Conservation (phyloP, 1,140 invertebrate species). For the Riptortus pedestris region DNA sequence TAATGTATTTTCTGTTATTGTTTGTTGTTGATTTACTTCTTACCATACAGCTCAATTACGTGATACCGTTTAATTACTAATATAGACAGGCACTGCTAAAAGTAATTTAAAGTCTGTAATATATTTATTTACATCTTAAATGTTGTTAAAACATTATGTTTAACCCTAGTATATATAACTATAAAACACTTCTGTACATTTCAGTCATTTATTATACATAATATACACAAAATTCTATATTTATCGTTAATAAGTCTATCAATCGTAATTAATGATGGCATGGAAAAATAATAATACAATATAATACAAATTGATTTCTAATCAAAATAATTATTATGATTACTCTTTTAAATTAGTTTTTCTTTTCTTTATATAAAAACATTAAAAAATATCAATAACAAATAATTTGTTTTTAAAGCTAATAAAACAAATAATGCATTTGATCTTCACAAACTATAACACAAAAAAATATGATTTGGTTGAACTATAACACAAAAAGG, state of each 20-base stretch:
- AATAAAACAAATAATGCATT: too few relatives aligned
- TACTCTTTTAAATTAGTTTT: too few relatives aligned
- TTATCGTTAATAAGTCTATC: constrained; percentile 14
- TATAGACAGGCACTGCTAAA: constrained; percentile 19
- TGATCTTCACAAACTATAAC: too few relatives aligned
- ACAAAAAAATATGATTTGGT: too few relatives aligned
- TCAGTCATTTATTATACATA: constrained; percentile 20
- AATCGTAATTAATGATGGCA: constrained; percentile 2
- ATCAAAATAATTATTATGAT: too few relatives aligned
- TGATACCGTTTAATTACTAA: neutral
- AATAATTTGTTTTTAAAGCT: too few relatives aligned
- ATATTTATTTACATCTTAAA: neutral
- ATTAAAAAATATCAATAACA: too few relatives aligned
- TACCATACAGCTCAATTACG: neutral
- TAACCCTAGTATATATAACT: constrained; percentile 8
- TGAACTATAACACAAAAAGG: too few relatives aligned
- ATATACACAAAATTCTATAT: constrained; percentile 7
- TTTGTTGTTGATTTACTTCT: too few relatives aligned
- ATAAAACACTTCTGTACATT: constrained; percentile 19
- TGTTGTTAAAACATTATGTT: neutral
- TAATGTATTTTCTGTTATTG: too few relatives aligned
- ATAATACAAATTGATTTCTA: neutral
- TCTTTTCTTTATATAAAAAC: too few relatives aligned
- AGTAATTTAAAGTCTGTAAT: constrained; percentile 7
- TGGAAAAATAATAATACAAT: constrained; percentile 1